phyloP scores from a whole-genome alignment of 2,113 vertebrate species.

The Mobula birostris region DNA sequence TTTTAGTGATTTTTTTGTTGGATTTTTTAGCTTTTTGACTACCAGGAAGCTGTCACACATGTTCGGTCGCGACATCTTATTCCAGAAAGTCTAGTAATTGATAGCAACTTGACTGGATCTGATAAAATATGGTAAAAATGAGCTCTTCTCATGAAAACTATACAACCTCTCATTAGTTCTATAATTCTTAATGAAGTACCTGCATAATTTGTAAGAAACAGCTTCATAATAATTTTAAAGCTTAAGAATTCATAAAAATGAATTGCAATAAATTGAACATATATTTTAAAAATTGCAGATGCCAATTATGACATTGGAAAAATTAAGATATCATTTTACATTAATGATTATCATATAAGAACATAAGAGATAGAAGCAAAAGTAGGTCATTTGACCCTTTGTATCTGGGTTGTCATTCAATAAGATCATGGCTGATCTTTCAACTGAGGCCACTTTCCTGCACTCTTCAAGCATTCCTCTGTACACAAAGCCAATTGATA shows the following conservation, averaged over 20 bases:
- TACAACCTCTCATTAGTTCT: background rate
- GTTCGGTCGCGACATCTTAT: no score
- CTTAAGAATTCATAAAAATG: background rate
- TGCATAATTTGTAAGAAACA: background rate
- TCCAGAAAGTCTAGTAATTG: background rate
- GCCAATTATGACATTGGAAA: background rate
- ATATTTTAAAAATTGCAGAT: background rate
- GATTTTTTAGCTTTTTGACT: no score
- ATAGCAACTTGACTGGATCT: background rate
- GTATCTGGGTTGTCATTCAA: no score
- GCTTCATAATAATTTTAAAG: background rate
- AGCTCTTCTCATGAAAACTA: background rate
- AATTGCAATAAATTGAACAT: background rate
- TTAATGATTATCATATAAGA: no score
- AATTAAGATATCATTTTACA: background rate
- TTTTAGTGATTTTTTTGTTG: no score
- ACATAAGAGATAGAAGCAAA: no score
- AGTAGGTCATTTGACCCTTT: no score
- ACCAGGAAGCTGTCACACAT: no score
- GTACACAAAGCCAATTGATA: no score
- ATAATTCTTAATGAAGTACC: background rate
- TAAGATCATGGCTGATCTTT: no score
- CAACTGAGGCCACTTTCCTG: no score
- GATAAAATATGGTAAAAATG: background rate
- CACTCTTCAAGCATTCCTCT: no score